phyloP scores from a whole-genome alignment of 2,797 vertebrate species.

The Macropodus opercularis region DNA sequence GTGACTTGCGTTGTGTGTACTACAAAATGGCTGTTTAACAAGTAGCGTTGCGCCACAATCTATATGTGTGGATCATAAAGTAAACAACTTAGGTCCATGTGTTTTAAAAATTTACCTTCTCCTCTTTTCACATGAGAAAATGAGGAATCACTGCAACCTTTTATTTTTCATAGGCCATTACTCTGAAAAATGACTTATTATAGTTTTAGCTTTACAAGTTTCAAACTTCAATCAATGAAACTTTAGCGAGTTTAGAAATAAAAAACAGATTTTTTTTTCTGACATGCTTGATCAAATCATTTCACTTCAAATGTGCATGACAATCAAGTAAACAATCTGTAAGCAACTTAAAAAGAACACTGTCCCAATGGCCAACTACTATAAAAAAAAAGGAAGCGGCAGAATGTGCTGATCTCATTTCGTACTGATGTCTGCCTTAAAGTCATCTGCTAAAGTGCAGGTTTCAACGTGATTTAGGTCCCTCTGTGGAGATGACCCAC shows the following conservation, averaged over 20 bases:
- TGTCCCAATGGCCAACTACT: not conserved
- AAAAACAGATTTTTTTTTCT: not conserved
- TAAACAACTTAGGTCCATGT: too few relatives aligned
- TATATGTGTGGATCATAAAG: too few relatives aligned
- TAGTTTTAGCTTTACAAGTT: too few relatives aligned
- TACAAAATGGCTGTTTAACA: too few relatives aligned
- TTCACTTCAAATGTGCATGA: not conserved
- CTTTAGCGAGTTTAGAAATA: not conserved
- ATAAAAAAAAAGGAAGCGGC: not conserved
- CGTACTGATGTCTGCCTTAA: slow-evolving; percentile 14
- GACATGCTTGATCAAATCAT: slow-evolving; percentile 1
- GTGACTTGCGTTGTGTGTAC: not conserved
- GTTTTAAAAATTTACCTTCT: too few relatives aligned
- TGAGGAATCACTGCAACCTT: too few relatives aligned
- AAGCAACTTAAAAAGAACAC: not conserved
- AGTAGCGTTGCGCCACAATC: not conserved
- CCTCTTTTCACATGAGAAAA: too few relatives aligned
- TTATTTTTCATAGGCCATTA: too few relatives aligned
- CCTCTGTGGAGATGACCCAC: slow-evolving; percentile 24
- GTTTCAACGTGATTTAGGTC: slow-evolving; percentile 42
- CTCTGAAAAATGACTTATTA: too few relatives aligned
- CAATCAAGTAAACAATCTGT: not conserved
- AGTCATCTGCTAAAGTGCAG: slow-evolving; percentile 27
- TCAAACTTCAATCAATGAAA: not conserved
- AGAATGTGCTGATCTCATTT: slow-evolving; percentile 28